Evolutionary conservation across 2,797 vertebrate genomes (phyloP), one percentile per base, ranked within the genome.

Genomic region (Chelmon rostratus): DNA sequence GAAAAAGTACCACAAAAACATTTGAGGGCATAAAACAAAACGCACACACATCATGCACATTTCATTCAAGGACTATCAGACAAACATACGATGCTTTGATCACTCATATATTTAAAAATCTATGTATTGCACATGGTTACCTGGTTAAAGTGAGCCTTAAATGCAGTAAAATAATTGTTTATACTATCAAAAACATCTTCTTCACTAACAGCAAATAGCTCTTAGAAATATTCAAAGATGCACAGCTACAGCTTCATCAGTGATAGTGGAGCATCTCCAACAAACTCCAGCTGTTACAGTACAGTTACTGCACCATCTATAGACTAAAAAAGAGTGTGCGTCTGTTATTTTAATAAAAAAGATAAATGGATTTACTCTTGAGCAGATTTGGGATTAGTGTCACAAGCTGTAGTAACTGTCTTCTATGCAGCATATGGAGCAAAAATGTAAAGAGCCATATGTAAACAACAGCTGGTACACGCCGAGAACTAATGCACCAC

Each of bases 1-100:
- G 8, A 79, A 59, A 73, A 76, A n/a, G 73, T 38, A n/a, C 73
- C 49, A 72, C 57, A 73, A 42, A 73, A 73, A 80, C 21, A 77
- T 72, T 31, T 56, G 31, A 47, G 49, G 76, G 44, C 31, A 66
- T 42, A 64, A 83, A 87, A 84, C 46, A 53, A 54, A 58, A 40
- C n/a, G 64, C 61, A 68, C 52, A 80, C 74, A 68, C 71, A 58
- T 78, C 92, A 94, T 92, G 92, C 92, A 89, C 78, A 71, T 70
- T 69, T 78, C 21, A 67, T 71, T 86, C 25, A 86, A 81, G 35
- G 40, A 68, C 62, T 73, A 52, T 68, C 33, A 76, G 70, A 82
- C 78, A 83, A 73, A 80, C 38, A 71, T 71, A 76, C 69, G 83
- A 28, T 64, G 65, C 8, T 56, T 47, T 23, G 23, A 87, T 57